These are phyloP conservation scores for Phlogophora meticulosa DNA, from an alignment of 2,888 invertebrate genomes.

Conservation along the genomic window DNA sequence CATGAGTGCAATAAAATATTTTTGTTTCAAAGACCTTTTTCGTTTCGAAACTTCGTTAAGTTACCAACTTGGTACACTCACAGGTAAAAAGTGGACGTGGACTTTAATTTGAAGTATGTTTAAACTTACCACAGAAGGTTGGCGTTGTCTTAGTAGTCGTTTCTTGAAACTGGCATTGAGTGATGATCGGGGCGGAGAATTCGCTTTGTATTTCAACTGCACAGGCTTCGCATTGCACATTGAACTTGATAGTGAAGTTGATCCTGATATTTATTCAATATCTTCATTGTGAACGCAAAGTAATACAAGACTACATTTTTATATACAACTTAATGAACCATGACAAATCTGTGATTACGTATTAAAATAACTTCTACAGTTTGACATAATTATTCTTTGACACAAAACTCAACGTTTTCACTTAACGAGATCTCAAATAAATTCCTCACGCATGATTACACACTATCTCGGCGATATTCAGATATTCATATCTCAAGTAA, in stretches of 20 bases:
- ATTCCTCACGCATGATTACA: constrained; percentile 65
- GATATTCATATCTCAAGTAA: constrained; percentile 67
- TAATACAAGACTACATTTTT: neutral
- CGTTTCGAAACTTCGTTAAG: constrained; percentile 3
- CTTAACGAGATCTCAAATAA: constrained; percentile 18
- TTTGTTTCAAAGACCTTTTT: neutral
- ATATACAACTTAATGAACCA: neutral
- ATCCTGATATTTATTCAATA: constrained; percentile 5
- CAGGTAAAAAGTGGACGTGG: constrained; percentile 28
- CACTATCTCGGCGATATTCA: constrained; percentile 62
- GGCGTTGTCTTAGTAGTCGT: constrained; percentile 46
- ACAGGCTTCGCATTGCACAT: constrained; percentile 18
- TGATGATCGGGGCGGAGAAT: constrained; percentile 49
- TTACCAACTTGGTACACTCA: neutral
- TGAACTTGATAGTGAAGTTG: constrained; percentile 34
- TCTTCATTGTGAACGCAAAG: constrained; percentile 15
- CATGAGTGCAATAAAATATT: neutral
- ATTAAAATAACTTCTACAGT: neutral
- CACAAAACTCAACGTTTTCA: no score
- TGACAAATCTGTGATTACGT: constrained; percentile 4
- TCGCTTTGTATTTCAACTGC: constrained; percentile 48
- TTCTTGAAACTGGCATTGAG: constrained; percentile 54
- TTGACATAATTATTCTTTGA: neutral
- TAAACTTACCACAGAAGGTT: constrained; percentile 35
- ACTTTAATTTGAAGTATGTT: constrained; percentile 25